Conservation (phyloP, 2,113 vertebrate species). For the Romanogobio albipinnatus region DNA sequence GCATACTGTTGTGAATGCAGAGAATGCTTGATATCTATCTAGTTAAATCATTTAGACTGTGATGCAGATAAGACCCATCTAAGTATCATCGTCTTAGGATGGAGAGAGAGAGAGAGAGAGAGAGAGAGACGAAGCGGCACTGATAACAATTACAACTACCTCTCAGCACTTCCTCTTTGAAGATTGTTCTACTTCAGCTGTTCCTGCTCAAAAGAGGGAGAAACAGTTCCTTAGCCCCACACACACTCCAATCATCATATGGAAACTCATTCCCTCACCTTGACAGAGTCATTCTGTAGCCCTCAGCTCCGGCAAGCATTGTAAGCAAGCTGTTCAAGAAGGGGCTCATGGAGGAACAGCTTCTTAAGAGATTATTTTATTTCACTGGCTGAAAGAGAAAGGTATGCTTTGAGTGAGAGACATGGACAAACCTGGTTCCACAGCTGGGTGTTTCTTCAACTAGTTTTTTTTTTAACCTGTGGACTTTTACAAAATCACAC, state of each 20-base stretch:
- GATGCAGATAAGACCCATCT: slow-evolving; percentile 51
- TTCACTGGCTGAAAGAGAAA: neutral
- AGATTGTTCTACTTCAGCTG: slow-evolving; percentile 46
- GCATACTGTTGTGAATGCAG: neutral
- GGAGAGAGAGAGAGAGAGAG: slow-evolving; percentile 2
- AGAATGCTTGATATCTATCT: slow-evolving; percentile 44
- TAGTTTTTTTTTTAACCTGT: neutral
- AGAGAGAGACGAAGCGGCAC: slow-evolving; percentile 26
- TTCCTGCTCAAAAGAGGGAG: slow-evolving; percentile 13
- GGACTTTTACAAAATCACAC: too few relatives aligned
- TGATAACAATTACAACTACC: slow-evolving; percentile 42
- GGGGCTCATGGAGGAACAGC: neutral
- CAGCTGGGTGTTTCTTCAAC: neutral
- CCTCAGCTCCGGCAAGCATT: neutral
- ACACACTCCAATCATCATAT: neutral
- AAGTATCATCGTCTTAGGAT: slow-evolving; percentile 35
- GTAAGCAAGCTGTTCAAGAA: neutral
- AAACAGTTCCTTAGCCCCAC: neutral
- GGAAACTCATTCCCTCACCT: slow-evolving; percentile 32
- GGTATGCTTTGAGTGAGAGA: neutral
- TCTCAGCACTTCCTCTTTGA: slow-evolving; percentile 48
- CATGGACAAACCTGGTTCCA: neutral
- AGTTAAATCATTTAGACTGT: slow-evolving; percentile 46
- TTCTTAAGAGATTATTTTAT: slow-evolving; percentile 29
- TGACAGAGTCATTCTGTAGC: slow-evolving; percentile 7